Evolutionary conservation across 2,113 vertebrate genomes (phyloP).

Genomic region (Neotoma lepida): DNA sequence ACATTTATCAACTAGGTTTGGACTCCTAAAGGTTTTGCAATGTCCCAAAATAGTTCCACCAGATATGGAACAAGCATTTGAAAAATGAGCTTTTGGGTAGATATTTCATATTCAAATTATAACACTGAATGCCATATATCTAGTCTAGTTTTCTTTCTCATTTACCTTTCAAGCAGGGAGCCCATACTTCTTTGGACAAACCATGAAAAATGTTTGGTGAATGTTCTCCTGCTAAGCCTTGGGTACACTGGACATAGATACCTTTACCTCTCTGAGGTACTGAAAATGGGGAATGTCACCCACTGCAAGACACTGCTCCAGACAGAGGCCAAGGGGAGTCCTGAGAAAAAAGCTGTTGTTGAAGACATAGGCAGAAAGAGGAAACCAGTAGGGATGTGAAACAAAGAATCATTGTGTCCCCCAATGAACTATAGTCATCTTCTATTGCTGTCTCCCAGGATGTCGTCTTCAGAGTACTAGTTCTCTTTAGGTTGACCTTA

Average conservation of each 20-base stretch:
- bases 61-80: background rate
- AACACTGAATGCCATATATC: background rate
- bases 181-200: background rate
- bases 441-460: background rate
- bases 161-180: background rate
- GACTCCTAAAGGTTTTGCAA: background rate
- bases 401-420: background rate
- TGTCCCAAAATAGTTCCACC: background rate
- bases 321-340: background rate
- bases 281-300: background rate
- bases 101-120: background rate
- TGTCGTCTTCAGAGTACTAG: background rate
- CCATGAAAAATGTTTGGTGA: background rate
- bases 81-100: background rate
- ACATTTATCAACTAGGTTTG: background rate
- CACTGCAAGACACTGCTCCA: background rate
- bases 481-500: background rate
- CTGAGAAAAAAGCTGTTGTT: constrained; percentile 3
- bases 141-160: background rate
- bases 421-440: background rate
- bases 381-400: background rate
- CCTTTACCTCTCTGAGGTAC: background rate
- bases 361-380: background rate
- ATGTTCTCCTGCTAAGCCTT: background rate
- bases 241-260: background rate